A percentile compares a stretch with the other conserved stretches of the same genome.
Evolutionary conservation across 2,888 invertebrate species (phyloP).

Genomic region (Tiliacea citrago): DNA sequence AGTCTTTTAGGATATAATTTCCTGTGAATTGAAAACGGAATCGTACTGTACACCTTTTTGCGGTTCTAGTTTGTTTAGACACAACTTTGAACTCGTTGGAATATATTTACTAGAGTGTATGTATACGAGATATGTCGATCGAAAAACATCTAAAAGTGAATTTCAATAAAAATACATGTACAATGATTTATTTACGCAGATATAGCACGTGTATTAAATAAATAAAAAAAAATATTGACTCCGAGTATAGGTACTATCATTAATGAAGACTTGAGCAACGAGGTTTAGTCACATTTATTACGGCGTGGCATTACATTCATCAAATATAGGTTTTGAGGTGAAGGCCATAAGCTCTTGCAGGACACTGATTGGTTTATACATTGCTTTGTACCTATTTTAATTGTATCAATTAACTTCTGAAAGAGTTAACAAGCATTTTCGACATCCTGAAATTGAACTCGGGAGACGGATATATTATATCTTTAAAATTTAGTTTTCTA

Average conservation of each 20-base stretch:
- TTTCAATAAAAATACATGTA: conserved; percentile 29
- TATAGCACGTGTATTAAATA: conserved; percentile 68
- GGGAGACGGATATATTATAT: not conserved
- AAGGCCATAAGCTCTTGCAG: conserved; percentile 73
- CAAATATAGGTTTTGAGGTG: conserved; percentile 83
- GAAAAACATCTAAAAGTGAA: conserved; percentile 6
- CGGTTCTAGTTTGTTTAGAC: conserved; percentile 17
- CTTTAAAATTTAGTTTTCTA: not conserved
- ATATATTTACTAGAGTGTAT: conserved; percentile 13
- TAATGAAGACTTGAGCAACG: conserved; percentile 74
- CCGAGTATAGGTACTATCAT: conserved; percentile 69
- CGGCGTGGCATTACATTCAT: conserved; percentile 78
- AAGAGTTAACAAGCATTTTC: not conserved
- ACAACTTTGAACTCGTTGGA: conserved; percentile 18
- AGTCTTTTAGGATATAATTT: conserved; percentile 52
- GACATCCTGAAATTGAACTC: conserved; percentile 3
- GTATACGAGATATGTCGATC: not conserved
- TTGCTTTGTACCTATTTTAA: conserved; percentile 16
- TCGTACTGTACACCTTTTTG: conserved; percentile 22
- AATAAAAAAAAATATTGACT: conserved; percentile 42
- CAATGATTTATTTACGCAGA: conserved; percentile 53
- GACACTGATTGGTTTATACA: conserved; percentile 36
- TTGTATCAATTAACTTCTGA: conserved; percentile 5
- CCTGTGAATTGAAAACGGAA: conserved; percentile 42
- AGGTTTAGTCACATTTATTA: conserved; percentile 77